Conservation (phyloP, 1,140 invertebrate species). For the Neodiprion fabricii region DNA sequence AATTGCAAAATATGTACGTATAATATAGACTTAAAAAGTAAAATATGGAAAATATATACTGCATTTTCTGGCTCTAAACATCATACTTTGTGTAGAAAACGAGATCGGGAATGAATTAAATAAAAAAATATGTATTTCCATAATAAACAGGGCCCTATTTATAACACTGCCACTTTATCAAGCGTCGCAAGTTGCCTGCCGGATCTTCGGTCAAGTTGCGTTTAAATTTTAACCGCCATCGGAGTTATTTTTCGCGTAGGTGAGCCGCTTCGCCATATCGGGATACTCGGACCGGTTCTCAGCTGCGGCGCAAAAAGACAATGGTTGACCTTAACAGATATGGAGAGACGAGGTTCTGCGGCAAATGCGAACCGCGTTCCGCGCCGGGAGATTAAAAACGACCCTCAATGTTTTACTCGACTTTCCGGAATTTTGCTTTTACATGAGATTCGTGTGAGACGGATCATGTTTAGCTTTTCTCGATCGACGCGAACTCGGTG, state of each 20-base stretch:
- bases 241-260: slow-evolving; percentile 16
- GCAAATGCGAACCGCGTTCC: background rate
- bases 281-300: slow-evolving; percentile 38
- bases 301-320: slow-evolving; percentile 40
- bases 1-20: too few species aligned
- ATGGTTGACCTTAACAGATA: slow-evolving; percentile 48
- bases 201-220: background rate
- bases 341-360: slow-evolving; percentile 45
- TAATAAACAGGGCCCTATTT: too few species aligned
- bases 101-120: too few species aligned
- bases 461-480: too few species aligned
- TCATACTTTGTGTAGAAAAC: too few species aligned
- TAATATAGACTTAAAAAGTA: too few species aligned
- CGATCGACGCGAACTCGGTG: too few species aligned
- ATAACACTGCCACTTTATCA: too few species aligned
- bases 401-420: background rate
- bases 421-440: background rate
- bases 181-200: background rate
- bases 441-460: too few species aligned
- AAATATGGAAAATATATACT: too few species aligned
- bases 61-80: too few species aligned
- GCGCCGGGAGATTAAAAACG: background rate
- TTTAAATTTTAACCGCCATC: slow-evolving; percentile 8
- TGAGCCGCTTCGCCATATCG: slow-evolving; percentile 10
- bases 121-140: too few species aligned